Conservation (phyloP, 2,113 vertebrate genomes). For the Microtus montanus region DNA sequence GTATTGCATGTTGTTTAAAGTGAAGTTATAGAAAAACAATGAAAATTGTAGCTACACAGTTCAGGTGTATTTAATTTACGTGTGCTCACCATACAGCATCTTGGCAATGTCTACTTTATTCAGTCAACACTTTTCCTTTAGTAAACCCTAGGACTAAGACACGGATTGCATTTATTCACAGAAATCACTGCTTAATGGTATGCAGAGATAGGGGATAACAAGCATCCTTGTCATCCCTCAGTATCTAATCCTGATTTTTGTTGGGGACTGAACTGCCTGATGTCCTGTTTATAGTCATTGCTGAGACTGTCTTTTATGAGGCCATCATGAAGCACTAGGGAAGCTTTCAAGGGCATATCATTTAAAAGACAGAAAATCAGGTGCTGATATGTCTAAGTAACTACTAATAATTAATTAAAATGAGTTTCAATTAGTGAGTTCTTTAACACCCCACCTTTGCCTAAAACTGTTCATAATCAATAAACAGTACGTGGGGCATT, state of each 20-base stretch:
- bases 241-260: slow-evolving; percentile 67
- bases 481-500: slow-evolving; percentile 37
- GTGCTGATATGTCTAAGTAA: slow-evolving; percentile 67
- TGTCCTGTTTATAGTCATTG: slow-evolving; percentile 75
- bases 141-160: slow-evolving; percentile 17
- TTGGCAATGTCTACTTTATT: slow-evolving; percentile 2
- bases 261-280: slow-evolving; percentile 78
- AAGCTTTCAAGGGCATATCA: slow-evolving; percentile 75
- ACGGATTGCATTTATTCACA: slow-evolving; percentile 5
- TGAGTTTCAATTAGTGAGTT: slow-evolving; percentile 74
- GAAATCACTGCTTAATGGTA: slow-evolving; percentile 55
- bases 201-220: slow-evolving; percentile 22
- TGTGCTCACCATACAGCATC: background rate
- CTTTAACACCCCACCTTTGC: slow-evolving; percentile 53
- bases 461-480: slow-evolving; percentile 56
- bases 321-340: slow-evolving; percentile 58
- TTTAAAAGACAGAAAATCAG: slow-evolving; percentile 78
- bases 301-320: slow-evolving; percentile 76
- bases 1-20: background rate
- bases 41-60: background rate
- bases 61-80: background rate
- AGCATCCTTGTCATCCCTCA: slow-evolving; percentile 63
- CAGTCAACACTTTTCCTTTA: slow-evolving; percentile 27
- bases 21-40: background rate
- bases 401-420: slow-evolving; percentile 81